These are phyloP conservation scores for Chloroceryle inda DNA, from an alignment of 2,797 vertebrate species.

Conservation along the genomic window DNA sequence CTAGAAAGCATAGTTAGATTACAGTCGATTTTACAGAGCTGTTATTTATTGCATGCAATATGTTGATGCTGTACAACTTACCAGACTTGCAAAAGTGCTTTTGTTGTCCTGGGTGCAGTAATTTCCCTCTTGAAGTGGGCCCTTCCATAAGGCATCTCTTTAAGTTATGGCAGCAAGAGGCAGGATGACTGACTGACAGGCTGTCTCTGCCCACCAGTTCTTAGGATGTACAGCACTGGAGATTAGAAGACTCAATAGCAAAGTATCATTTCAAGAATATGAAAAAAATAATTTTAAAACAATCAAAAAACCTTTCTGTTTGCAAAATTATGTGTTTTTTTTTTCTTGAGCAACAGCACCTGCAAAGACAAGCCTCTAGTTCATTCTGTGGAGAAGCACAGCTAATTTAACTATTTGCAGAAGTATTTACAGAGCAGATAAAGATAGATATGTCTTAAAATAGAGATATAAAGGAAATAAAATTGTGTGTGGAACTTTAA, in stretches of 20 bases:
- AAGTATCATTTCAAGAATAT: background rate
- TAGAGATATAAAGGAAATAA: background rate
- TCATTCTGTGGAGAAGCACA: background rate
- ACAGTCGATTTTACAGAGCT: background rate
- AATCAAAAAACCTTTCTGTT: background rate
- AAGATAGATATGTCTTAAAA: background rate
- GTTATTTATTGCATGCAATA: background rate
- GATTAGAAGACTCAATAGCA: background rate
- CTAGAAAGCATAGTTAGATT: background rate
- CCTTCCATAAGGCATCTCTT: background rate
- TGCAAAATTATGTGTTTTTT: background rate
- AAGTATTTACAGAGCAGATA: background rate
- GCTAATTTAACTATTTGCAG: background rate
- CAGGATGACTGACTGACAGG: background rate
- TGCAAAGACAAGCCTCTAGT: background rate
- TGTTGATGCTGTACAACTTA: background rate
- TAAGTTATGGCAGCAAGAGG: background rate
- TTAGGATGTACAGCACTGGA: background rate
- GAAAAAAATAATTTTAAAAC: background rate
- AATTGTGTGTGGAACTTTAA: background rate
- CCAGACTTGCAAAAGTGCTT: background rate
- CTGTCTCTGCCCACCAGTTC: background rate
- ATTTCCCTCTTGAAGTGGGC: slow-evolving; percentile 11
- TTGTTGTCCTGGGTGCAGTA: background rate
- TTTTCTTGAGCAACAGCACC: background rate